These are phyloP conservation scores for Acromyrmex heyeri DNA, from an alignment of 1,140 invertebrate species.

Conservation along the genomic window DNA sequence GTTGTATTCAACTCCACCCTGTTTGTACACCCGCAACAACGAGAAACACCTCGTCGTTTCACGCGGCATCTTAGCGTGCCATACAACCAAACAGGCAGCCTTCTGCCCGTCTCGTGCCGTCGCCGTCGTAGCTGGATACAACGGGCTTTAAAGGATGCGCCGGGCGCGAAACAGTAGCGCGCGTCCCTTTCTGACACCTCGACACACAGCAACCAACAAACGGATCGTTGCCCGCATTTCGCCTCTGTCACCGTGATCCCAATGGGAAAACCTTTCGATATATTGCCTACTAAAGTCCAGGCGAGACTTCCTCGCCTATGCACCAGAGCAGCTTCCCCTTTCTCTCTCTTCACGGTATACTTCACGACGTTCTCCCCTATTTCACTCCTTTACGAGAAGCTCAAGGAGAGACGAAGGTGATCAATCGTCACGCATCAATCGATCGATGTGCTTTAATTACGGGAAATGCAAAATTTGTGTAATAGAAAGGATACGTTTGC, in stretches of 20 bases:
- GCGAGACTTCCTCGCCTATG: slow-evolving; percentile 36
- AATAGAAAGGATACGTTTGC: background rate
- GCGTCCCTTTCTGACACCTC: slow-evolving; percentile 44
- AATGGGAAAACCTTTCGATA: slow-evolving; percentile 72
- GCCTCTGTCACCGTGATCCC: slow-evolving; percentile 67
- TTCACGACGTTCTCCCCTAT: background rate
- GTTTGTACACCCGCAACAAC: slow-evolving; percentile 61
- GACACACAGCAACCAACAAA: slow-evolving; percentile 38
- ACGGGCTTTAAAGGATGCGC: slow-evolving; percentile 73
- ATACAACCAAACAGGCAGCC: background rate
- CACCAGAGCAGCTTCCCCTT: background rate
- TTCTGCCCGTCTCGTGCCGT: slow-evolving; percentile 21
- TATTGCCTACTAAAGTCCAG: slow-evolving; percentile 73
- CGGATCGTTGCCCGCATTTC: slow-evolving; percentile 64
- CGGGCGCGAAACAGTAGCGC: slow-evolving; percentile 65
- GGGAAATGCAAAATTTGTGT: background rate
- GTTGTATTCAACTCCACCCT: slow-evolving; percentile 62
- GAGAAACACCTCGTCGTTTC: slow-evolving; percentile 70
- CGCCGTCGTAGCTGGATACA: slow-evolving; percentile 64
- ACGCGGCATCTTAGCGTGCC: slow-evolving; percentile 64
- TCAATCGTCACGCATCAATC: background rate
- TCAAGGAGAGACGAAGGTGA: background rate
- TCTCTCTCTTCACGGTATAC: background rate
- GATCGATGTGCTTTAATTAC: slow-evolving; percentile 33
- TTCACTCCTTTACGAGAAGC: slow-evolving; percentile 11